Evolutionary conservation across 2,888 invertebrate species (phyloP), one percentile per base, ranked within the genome.

Genomic region (Aphodius sticticus): DNA sequence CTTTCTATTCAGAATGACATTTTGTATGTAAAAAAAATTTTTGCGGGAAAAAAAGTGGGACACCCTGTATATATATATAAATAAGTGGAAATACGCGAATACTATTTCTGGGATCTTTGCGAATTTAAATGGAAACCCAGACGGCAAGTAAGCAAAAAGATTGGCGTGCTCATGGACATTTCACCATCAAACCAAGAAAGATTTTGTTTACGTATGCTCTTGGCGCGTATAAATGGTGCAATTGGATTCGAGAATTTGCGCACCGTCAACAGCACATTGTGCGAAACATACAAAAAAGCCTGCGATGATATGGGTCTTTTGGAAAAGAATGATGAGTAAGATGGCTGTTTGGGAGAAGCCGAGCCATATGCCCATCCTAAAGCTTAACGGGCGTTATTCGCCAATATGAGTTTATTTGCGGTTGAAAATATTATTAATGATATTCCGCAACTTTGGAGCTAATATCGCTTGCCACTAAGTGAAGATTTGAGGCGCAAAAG

Each of bases 21-120:
- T n/a, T n/a, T n/a, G n/a, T n/a, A n/a, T n/a, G n/a, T n/a, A n/a
- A n/a, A n/a, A n/a, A n/a, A n/a, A n/a, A n/a, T n/a, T n/a, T n/a
- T n/a, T n/a, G n/a, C n/a, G n/a, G n/a, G n/a, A n/a, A n/a, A n/a
- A n/a, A n/a, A n/a, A n/a, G n/a, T n/a, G n/a, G n/a, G n/a, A n/a
- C n/a, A n/a, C n/a, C n/a, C 15, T n/a, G n/a, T n/a, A 5, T 7
- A 80, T 16, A 78, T 80, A n/a, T 77, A 16, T 15, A 75, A 70
- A 16, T 84, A 84, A 76, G 7, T 9, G 0, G 81, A 84, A 35
- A 82, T 86, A 71, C 87, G 88, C 26, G 35, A 70, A 70, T 14
- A 70, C 12, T 70, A 70, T 12, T 6, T 14, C 6, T 70, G 70
- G 70, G 16, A 70, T 16, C n/a, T 16, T 16, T 16, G 6, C 70